Conservation (phyloP, 2,888 invertebrate genomes). For the Euphydryas editha region DNA sequence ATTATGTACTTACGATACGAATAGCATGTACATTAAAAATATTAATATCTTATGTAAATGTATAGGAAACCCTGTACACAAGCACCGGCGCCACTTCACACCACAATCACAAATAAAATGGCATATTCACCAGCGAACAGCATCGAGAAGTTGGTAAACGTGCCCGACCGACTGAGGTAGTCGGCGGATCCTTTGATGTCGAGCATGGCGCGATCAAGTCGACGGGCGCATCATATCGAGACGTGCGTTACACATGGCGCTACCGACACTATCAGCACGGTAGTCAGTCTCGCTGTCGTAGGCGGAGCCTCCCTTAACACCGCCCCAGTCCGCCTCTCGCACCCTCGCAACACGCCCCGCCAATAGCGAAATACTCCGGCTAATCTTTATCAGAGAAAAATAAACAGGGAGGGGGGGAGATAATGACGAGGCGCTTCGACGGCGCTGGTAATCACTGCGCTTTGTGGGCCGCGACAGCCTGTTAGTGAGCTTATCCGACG, state of each 20-base stretch:
- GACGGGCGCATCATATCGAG: slow-evolving; percentile 60
- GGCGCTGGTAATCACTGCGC: slow-evolving; percentile 77
- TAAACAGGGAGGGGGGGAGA: slow-evolving; percentile 78
- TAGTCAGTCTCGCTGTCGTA: slow-evolving; percentile 52
- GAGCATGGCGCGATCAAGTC: slow-evolving; percentile 86
- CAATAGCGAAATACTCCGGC: slow-evolving; percentile 76
- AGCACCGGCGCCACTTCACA: slow-evolving; percentile 50
- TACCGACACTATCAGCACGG: slow-evolving; percentile 49
- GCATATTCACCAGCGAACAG: slow-evolving; percentile 92
- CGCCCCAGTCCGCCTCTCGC: slow-evolving; percentile 54
- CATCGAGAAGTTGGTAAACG: slow-evolving; percentile 97
- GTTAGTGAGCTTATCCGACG: slow-evolving; percentile 68
- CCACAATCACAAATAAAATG: slow-evolving; percentile 58
- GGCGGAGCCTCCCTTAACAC: slow-evolving; percentile 56
- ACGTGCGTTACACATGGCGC: slow-evolving; percentile 61
- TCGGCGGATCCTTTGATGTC: slow-evolving; percentile 96
- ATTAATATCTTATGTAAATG: slow-evolving; percentile 2
- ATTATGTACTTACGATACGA: slow-evolving; percentile 27
- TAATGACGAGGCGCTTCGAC: slow-evolving; percentile 73
- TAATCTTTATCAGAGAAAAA: slow-evolving; percentile 83
- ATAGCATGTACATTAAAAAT: neutral
- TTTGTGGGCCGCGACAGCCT: slow-evolving; percentile 76
- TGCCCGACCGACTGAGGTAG: slow-evolving; percentile 95
- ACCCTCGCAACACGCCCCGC: slow-evolving; percentile 63
- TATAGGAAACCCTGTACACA: slow-evolving; percentile 21